Evolutionary conservation across 1,140 invertebrate species (phyloP), one percentile per base, ranked within the genome.

Genomic region (Trissolcus basalis): DNA sequence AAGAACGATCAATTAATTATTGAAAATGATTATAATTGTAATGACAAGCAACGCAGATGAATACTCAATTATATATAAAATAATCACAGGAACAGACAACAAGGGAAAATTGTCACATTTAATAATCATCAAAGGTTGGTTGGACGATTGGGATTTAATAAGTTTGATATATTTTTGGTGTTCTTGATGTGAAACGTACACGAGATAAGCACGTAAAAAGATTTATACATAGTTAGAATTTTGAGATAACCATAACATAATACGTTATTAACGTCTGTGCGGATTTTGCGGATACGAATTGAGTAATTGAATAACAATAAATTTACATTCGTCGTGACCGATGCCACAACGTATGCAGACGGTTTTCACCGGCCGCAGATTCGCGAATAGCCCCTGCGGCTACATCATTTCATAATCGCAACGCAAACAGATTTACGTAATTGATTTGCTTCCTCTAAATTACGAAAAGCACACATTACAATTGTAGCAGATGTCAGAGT

Each of bases 291-390:
- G 79, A 64, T 81, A 74, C 80, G 79, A 81, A 83, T 83, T 83
- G 84, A 83, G 82, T 87, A 87, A 88, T 88, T 83, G 82, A 88
- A 87, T 87, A 85, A 86, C 83, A 84, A 86, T 87, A 86, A 87
- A 86, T 87, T 87, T 87, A 85, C 82, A 86, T 86, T 85, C 82
- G 81, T 83, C 83, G 83, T 69, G 83, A 84, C 77, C 59, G 75
- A 76, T 81, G 76, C 82, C 81, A 74, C 84, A 85, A 82, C 76
- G 78, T 78, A 79, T 80, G 83, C 80, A 83, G 80, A 81, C 80
- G 83, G 79, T 83, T 79, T 76, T 78, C 74, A 82, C 73, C 79
- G 69, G 77, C 77, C 77, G 68, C 75, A 80, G 78, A 79, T 82
- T 71, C 68, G 58, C 68, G 71, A 75, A 81, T 80, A 67, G 58